A percentile compares a stretch with the other conserved stretches of the same genome.
Conservation (phyloP, 2,888 invertebrate genomes). For the Brachycybe producta region DNA sequence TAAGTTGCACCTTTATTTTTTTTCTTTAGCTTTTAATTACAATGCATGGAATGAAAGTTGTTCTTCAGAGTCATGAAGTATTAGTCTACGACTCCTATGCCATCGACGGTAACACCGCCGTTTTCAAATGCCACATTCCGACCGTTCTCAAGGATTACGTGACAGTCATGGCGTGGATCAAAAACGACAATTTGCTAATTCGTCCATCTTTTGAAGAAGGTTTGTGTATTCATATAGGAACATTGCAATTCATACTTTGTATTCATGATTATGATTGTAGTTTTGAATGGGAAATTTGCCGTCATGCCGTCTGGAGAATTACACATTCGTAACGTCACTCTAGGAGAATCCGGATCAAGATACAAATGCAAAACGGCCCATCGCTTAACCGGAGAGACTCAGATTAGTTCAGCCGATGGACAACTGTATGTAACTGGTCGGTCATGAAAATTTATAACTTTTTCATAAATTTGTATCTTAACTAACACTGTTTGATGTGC, state of each 20-base stretch:
- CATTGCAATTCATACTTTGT: background rate
- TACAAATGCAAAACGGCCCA: conserved; percentile 17
- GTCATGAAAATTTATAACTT: too few species aligned
- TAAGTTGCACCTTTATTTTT: conserved; percentile 22
- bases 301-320: conserved; percentile 8
- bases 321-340: conserved; percentile 2
- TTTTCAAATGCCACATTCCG: conserved; percentile 14
- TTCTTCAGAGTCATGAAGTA: too few species aligned
- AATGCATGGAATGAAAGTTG: too few species aligned
- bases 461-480: too few species aligned
- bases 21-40: background rate
- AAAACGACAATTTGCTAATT: conserved; percentile 14
- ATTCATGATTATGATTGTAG: background rate
- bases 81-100: conserved; percentile 13
- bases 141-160: conserved; percentile 4
- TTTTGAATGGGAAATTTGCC: background rate
- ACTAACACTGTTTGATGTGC: too few species aligned
- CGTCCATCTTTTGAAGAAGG: background rate
- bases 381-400: conserved; percentile 2
- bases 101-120: conserved; percentile 13
- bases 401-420: conserved; percentile 5
- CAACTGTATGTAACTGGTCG: conserved; percentile 15
- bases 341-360: background rate
- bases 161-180: conserved; percentile 12
- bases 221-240: too few species aligned